These are phyloP conservation scores for Chitala chitala DNA, from an alignment of 2,113 vertebrate genomes.

Conservation along the genomic window DNA sequence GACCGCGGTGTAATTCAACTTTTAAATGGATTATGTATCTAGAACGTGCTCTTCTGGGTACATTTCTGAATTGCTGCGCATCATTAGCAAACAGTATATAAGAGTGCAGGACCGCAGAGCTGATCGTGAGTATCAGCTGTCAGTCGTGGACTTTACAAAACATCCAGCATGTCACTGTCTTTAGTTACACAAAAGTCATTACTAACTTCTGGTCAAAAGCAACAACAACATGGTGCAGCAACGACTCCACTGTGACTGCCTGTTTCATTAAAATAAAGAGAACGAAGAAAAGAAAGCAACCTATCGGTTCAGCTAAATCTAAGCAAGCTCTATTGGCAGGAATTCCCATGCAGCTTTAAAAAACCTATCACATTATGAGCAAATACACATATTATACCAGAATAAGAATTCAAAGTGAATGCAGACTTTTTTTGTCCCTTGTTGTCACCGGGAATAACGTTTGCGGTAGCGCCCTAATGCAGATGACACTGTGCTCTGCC, in stretches of 20 bases:
- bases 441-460: background rate
- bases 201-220: background rate
- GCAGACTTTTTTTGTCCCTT: background rate
- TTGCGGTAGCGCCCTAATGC: constrained; percentile 48
- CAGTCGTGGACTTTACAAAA: background rate
- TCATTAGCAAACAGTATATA: background rate
- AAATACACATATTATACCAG: background rate
- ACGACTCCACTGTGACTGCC: background rate
- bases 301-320: background rate
- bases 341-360: background rate
- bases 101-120: background rate
- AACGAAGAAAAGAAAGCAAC: background rate
- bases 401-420: background rate
- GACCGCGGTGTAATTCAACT: background rate
- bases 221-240: background rate
- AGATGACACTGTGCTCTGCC: constrained; percentile 37
- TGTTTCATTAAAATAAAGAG: constrained; percentile 7
- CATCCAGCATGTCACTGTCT: background rate
- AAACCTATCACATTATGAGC: background rate
- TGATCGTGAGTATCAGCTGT: background rate
- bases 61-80: background rate
- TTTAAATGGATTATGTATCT: constrained; percentile 15
- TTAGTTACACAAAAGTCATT: background rate
- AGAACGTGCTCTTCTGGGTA: background rate
- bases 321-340: constrained; percentile 12